Percentiles rank a stretch among this genome's conserved stretches.
phyloP scores from a whole-genome alignment of 2,888 invertebrate genomes.

The Agapostemon virescens region DNA sequence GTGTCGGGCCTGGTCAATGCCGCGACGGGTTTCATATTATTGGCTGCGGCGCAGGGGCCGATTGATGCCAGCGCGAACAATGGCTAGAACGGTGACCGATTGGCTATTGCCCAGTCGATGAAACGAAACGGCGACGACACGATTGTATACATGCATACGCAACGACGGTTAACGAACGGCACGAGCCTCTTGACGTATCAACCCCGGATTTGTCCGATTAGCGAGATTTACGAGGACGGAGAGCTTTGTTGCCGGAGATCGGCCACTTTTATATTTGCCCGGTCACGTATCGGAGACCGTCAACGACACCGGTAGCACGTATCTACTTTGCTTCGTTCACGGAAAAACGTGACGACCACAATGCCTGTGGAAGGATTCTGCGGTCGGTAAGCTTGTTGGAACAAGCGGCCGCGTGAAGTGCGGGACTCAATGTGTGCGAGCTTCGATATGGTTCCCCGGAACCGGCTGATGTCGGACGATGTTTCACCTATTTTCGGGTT shows the following conservation, averaged over 20 bases:
- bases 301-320: conserved; percentile 57
- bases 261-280: conserved; percentile 60
- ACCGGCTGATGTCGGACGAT: background rate
- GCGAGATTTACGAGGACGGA: conserved; percentile 67
- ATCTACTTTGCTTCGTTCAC: conserved; percentile 49
- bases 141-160: conserved; percentile 14
- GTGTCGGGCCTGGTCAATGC: conserved; percentile 60
- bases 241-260: conserved; percentile 16
- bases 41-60: conserved; percentile 42
- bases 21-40: conserved; percentile 56
- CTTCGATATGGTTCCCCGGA: background rate
- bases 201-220: conserved; percentile 71
- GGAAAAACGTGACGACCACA: conserved; percentile 56
- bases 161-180: conserved; percentile 40
- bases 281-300: conserved; percentile 66
- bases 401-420: conserved; percentile 11
- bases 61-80: conserved; percentile 62
- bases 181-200: conserved; percentile 69
- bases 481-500: background rate
- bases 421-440: background rate
- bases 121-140: background rate
- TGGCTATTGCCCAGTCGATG: conserved; percentile 10
- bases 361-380: conserved; percentile 28
- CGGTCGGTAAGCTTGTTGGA: conserved; percentile 39
- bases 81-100: conserved; percentile 34